Base-by-base conservation (phyloP, 2,113 vertebrate species). In the Sphaerodactylus townsendi region DNA sequence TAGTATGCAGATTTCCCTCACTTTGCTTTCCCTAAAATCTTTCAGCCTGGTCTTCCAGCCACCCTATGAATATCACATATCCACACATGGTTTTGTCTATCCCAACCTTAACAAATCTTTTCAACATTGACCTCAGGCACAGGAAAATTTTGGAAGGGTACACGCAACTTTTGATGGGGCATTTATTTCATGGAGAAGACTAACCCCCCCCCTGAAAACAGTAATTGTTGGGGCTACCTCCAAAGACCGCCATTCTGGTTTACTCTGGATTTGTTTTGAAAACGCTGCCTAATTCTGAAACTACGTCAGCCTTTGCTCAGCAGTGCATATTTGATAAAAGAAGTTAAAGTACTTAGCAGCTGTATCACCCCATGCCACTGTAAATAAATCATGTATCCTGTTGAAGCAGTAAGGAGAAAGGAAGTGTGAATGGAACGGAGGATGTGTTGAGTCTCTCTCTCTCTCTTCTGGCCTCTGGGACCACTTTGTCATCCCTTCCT, bases 371-470 rank as follows among this genome's bases (percentile, higher is more conserved):
- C 10, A 84, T 62, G 74, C 19, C 30, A 59, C 30, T 59, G 82
- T 44, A 77, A 84, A 77, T 77, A 70, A 84, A 68, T 77, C 21
- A 85, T 79, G 75, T 10, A 3, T 79, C 76, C 39, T 37, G 53
- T 41, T 30, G 30, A 23, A 71, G 75, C 50, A 71, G 46, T 78
- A 28, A 44, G 37, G 50, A 56, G 65, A 50, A 84, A 19, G 35
- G 62, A 83, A 46, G 75, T 23, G 14, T 39, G 41, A 85, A n/a
- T 23, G 8, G 50, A 23, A 62, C 21, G 19, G 23, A 28, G 30
- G 25, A 19, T 21, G 41, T 62, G 50, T 35, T 30, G 59, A 11
- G 25, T 14, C 11, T 25, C 37, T 71, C 1, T 10, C 14, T 30
- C 37, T 71, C 1, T 10, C 14, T 30, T 2, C 28, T 64, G 70